Conservation (phyloP, 37 sponge, comb jelly and placozoan genomes). For the Chondrilla cf. caribensis region DNA sequence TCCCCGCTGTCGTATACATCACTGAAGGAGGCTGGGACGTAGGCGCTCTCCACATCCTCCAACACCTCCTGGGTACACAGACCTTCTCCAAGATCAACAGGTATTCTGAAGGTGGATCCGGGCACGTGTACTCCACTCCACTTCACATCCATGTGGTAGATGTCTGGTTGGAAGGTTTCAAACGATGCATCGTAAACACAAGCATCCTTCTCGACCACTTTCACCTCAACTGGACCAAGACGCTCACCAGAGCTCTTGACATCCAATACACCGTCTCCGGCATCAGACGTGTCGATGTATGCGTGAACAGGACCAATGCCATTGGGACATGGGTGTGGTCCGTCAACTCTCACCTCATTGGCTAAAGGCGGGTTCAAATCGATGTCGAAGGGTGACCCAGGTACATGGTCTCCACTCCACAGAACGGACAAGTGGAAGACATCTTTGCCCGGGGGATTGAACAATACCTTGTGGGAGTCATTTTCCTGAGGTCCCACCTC, state of each 20-base stretch:
- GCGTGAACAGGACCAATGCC: conserved; percentile 7
- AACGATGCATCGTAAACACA: conserved; percentile 14
- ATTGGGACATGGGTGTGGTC: conserved; percentile 13
- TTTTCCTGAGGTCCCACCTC: neutral
- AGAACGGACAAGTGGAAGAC: conserved; percentile 1
- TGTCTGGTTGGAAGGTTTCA: conserved; percentile 26
- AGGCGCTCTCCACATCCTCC: conserved; percentile 20
- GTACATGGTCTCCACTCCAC: neutral
- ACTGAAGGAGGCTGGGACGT: neutral
- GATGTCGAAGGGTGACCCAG: conserved; percentile 9
- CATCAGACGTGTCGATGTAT: neutral
- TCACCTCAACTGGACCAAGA: neutral
- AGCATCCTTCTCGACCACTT: neutral
- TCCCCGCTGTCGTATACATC: neutral
- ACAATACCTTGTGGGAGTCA: conserved; percentile 5
- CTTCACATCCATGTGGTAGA: conserved; percentile 35
- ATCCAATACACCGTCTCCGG: conserved; percentile 20
- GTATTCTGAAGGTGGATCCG: conserved; percentile 50
- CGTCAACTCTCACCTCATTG: conserved; percentile 1
- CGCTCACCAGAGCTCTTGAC: neutral
- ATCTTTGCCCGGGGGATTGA: conserved; percentile 20
- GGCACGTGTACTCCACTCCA: conserved; percentile 30
- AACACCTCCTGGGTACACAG: neutral
- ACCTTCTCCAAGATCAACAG: neutral
- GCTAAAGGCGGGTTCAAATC: neutral